Conservation (phyloP, 2,113 vertebrate genomes). For the Delphinapterus leucas region DNA sequence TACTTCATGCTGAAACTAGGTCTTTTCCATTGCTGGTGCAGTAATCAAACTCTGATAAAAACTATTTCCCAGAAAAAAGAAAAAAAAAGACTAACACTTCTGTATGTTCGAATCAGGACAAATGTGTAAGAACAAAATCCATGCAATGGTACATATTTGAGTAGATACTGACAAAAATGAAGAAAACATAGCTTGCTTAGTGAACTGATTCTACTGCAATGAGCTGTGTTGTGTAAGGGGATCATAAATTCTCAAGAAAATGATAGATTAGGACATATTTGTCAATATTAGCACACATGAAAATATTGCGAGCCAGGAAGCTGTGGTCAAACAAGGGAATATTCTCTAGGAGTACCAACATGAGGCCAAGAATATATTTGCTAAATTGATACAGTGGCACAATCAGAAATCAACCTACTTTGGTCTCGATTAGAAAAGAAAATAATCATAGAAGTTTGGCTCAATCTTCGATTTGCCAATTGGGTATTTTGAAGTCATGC, state of each 20-base stretch:
- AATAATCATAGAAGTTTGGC: not conserved
- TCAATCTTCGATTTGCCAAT: not conserved
- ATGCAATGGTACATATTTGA: not conserved
- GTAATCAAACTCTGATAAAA: not conserved
- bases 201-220: not conserved
- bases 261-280: not conserved
- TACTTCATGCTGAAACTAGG: not conserved
- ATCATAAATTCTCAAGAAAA: conserved; percentile 15
- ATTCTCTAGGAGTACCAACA: not conserved
- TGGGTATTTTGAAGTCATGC: not conserved
- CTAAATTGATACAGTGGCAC: not conserved
- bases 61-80: not conserved
- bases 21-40: not conserved
- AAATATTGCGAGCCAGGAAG: not conserved
- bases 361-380: not conserved
- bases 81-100: not conserved
- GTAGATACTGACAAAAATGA: conserved; percentile 22
- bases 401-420: not conserved
- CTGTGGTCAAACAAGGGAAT: not conserved
- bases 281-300: not conserved
- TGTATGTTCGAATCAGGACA: not conserved
- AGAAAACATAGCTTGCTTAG: not conserved
- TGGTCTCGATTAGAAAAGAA: not conserved
- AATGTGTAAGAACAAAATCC: not conserved
- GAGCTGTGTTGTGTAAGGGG: not conserved